Percentiles rank a stretch among this genome's conserved stretches.
phyloP scores from a whole-genome alignment of 2,113 vertebrate species.

The Lipotes vexillifer region DNA sequence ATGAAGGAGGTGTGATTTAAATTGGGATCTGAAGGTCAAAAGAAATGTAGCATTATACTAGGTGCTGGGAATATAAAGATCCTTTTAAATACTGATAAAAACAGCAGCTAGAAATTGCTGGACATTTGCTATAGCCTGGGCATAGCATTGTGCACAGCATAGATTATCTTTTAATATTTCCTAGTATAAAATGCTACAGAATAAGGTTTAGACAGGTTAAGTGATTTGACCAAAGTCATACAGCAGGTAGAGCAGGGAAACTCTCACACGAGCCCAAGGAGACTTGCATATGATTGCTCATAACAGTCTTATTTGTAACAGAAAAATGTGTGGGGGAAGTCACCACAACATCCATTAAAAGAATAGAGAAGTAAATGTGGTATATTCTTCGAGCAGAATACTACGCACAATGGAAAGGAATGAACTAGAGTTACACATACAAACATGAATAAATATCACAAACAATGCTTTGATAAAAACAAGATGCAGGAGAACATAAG shows the following conservation, averaged over 20 bases:
- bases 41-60: background rate
- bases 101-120: background rate
- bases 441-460: background rate
- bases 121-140: background rate
- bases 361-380: background rate
- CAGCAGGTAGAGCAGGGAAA: background rate
- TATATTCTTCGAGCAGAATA: background rate
- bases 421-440: background rate
- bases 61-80: background rate
- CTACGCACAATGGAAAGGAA: background rate
- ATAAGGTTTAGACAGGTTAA: background rate
- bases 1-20: background rate
- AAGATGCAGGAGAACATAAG: background rate
- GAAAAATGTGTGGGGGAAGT: background rate
- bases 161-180: background rate
- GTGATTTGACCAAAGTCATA: background rate
- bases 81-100: background rate
- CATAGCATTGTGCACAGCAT: background rate
- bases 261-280: background rate
- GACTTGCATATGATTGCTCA: background rate
- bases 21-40: background rate
- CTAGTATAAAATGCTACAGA: background rate
- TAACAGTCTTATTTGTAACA: background rate
- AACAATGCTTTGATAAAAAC: background rate
- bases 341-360: background rate